Base-by-base conservation (phyloP, 2,113 vertebrate species). In the Sinosuthora webbiana region DNA sequence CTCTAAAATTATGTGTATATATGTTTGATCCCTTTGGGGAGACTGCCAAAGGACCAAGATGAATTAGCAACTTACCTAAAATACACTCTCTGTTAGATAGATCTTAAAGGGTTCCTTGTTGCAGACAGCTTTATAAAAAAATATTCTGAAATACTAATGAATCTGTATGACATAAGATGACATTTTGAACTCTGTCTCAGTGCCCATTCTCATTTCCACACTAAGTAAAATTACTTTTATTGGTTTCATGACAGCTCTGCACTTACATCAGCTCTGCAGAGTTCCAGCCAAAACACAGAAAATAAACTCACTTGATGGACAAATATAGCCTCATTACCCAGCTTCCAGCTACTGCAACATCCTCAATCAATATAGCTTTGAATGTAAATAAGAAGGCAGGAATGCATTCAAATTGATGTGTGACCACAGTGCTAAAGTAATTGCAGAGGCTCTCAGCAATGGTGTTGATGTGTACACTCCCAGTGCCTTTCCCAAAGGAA, bases 51-150 rank as follows among this genome's bases (percentile, higher is more conserved):
- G 81, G 57, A 96, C 60, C 90, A 90, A 93, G 93, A 96, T 96
- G 92, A 95, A 97, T 95, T 92, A 94, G 74, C 83, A 89, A 62
- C 86, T 93, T 89, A 81, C 93, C 90, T 93, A 96, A 90, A 96
- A 94, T 84, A 94, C 60, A 81, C 27, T 71, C 33, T 52, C 20
- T 59, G 20, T 68, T 83, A 93, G 92, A 80, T 28, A 94, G 67
- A 94, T 92, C 68, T 96, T 86, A 62, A 64, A 90, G 73, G 57
- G 52, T 42, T 94, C 83, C 83, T 93, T 83, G 77, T 73, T 76
- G 75, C 41, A 83, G 85, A n/a, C 73, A 75, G 73, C 76, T 93
- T 95, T 93, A 82, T 53, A 87, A 93, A 95, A 96, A 89, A 80
- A 95, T 53, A 59, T 75, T 95, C 71, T 78, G 76, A 94, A 96